These are phyloP conservation scores for Dicyrtoma fusca DNA, from an alignment of 2,888 invertebrate species.

Conservation along the genomic window DNA sequence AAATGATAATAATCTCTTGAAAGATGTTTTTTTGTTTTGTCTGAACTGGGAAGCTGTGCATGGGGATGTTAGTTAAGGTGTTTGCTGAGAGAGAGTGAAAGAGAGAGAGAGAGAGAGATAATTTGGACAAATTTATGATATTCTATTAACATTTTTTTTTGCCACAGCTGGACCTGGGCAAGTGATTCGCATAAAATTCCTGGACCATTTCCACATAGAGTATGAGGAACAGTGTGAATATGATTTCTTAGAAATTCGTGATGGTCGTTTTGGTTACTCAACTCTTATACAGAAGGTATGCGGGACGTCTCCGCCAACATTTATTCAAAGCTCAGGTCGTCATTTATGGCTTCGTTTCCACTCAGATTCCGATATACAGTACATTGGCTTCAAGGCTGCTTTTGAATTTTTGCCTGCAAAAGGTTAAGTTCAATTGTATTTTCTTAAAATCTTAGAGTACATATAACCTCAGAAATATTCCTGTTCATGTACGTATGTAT, in stretches of 20 bases:
- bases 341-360: slow-evolving; percentile 79
- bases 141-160: not conserved
- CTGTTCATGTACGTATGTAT: too few species aligned
- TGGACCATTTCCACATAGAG: slow-evolving; percentile 77
- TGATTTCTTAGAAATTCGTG: slow-evolving; percentile 80
- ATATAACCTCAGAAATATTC: too few species aligned
- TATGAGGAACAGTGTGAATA: slow-evolving; percentile 69
- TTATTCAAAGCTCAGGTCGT: slow-evolving; percentile 72
- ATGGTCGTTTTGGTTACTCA: slow-evolving; percentile 79
- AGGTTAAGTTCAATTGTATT: slow-evolving; percentile 58
- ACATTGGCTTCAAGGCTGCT: slow-evolving; percentile 76
- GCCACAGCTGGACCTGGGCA: slow-evolving; percentile 67
- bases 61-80: not conserved
- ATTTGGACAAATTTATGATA: slow-evolving; percentile 1
- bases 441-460: too few species aligned
- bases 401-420: slow-evolving; percentile 68
- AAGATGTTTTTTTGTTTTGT: too few species aligned
- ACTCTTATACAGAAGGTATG: slow-evolving; percentile 68
- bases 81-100: not conserved
- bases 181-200: slow-evolving; percentile 75
- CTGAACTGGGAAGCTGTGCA: too few species aligned
- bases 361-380: slow-evolving; percentile 80
- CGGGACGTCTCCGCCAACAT: slow-evolving; percentile 72
- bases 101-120: not conserved
- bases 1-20: not conserved